Conservation (phyloP, 2,113 vertebrate species). For the Damaliscus lunatus region DNA sequence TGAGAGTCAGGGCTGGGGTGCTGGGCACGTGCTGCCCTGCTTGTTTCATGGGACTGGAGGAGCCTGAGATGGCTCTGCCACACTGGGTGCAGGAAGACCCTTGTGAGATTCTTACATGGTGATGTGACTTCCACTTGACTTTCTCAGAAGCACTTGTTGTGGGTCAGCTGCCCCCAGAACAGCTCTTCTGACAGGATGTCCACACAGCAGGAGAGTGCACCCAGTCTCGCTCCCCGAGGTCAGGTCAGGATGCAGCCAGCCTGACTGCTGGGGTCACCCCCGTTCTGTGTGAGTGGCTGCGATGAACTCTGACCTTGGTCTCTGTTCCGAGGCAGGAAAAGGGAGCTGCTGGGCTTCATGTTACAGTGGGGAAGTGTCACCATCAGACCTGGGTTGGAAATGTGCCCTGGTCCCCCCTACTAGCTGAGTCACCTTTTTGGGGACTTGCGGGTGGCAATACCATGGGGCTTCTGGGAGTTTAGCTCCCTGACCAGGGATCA, state of each 20-base stretch:
- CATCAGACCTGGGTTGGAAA: not conserved
- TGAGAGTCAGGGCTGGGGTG: not conserved
- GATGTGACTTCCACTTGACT: not conserved
- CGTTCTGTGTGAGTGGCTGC: not conserved
- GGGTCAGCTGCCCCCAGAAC: not conserved
- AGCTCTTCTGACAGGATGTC: not conserved
- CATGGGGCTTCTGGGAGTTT: not conserved
- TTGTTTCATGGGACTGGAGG: not conserved
- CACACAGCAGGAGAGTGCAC: not conserved
- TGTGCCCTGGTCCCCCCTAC: not conserved
- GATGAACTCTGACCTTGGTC: not conserved
- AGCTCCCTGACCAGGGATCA: not conserved
- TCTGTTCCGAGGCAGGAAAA: not conserved
- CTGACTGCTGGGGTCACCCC: not conserved
- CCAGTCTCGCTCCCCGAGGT: not conserved
- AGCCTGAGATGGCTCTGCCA: not conserved
- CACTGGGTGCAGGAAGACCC: accelerated
- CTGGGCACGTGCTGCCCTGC: not conserved
- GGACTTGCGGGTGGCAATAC: not conserved
- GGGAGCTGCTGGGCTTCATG: not conserved
- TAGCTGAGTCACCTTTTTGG: not conserved
- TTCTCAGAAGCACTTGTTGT: not conserved
- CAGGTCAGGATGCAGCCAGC: not conserved
- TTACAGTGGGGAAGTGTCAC: not conserved
- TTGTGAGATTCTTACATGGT: accelerated